Base-by-base conservation (phyloP, 2,888 invertebrate species). In the Lamellibrachia columna region DNA sequence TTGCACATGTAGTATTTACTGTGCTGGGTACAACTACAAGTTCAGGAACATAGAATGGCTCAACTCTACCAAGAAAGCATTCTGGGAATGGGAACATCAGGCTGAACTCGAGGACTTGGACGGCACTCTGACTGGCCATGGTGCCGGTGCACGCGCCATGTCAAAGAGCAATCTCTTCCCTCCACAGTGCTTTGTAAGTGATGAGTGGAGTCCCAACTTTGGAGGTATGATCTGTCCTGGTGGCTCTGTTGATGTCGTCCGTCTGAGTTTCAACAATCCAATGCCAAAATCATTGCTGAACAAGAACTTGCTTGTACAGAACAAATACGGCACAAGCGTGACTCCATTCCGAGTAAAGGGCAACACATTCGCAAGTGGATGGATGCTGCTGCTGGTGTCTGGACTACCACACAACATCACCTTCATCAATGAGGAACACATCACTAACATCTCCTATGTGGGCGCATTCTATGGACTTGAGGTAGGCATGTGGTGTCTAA, bases 391-490 rank as follows among this genome's bases (percentile, higher is more conserved):
- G n/a, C 92, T 96, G 9, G 93, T 94, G 28, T 94, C 93, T 53
- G 94, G 94, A 3, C 92, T 94, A 40, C 94, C 92, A 0, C 95
- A 95, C 92, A 92, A 91, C 2, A 90, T 96, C 52, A 60, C 90
- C 28, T 96, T 95, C 93, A 94, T 94, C 4, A 93, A 95, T 92
- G 95, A 94, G 0, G 94, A 93, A 2, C 94, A 95, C 7, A 92
- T 95, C n/a, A 95, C 94, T 0, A 96, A 96, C 92, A 94, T 96
- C 92, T 95, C 95, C 53, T 96, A 95, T 93, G 91, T 91, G 40
- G 95, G 94, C 22, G 93, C 91, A 6, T 93, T 95, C 92, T 94
- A 95, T 90, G 94, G 94, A 22, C 94, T 96, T 11, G 91, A 92
- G 91, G 94, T 94, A 92, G 75, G 75, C 2, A 58, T 58, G 8